These are phyloP conservation scores for Limnothrissa miodon DNA, from an alignment of 2,113 vertebrate genomes.

Conservation along the genomic window DNA sequence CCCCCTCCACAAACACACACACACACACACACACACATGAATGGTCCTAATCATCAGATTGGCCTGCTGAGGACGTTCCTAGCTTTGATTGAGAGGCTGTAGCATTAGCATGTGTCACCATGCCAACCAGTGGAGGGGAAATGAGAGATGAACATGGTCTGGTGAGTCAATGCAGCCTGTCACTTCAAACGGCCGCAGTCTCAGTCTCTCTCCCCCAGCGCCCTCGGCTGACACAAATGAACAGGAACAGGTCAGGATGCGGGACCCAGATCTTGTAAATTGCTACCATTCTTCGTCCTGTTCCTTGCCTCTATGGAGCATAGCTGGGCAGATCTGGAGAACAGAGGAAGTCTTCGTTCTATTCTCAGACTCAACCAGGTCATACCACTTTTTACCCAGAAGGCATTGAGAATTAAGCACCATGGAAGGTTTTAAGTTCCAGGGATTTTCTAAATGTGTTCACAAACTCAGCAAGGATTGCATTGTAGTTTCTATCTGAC, in stretches of 20 bases:
- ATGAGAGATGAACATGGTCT: conserved; percentile 53
- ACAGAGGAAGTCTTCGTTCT: too few relatives aligned
- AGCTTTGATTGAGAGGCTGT: conserved; percentile 54
- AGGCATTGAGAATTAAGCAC: too few relatives aligned
- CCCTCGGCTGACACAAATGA: conserved; percentile 46
- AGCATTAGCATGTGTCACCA: conserved; percentile 36
- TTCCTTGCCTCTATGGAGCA: conserved; percentile 4
- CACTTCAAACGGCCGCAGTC: conserved; percentile 48
- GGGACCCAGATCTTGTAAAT: conserved; percentile 49
- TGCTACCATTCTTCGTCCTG: conserved; percentile 44
- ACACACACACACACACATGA: neutral
- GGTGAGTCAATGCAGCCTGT: conserved; percentile 38
- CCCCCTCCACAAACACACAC: neutral
- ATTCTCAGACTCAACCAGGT: too few relatives aligned
- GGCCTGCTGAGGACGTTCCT: conserved; percentile 27
- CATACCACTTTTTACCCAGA: too few relatives aligned
- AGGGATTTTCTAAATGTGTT: too few relatives aligned
- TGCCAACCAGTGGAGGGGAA: conserved; percentile 48
- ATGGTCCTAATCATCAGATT: neutral
- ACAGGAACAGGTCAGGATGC: conserved; percentile 50
- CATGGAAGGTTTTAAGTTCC: too few relatives aligned
- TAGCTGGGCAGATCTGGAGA: conserved; percentile 30
- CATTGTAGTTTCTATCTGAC: too few relatives aligned
- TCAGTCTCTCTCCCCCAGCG: conserved; percentile 22
- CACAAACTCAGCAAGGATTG: too few relatives aligned